Percentiles rank a stretch among this genome's conserved stretches.
These are phyloP conservation scores for Trypoxylus dichotomus DNA, from an alignment of 1,140 invertebrate genomes.

Conservation along the genomic window DNA sequence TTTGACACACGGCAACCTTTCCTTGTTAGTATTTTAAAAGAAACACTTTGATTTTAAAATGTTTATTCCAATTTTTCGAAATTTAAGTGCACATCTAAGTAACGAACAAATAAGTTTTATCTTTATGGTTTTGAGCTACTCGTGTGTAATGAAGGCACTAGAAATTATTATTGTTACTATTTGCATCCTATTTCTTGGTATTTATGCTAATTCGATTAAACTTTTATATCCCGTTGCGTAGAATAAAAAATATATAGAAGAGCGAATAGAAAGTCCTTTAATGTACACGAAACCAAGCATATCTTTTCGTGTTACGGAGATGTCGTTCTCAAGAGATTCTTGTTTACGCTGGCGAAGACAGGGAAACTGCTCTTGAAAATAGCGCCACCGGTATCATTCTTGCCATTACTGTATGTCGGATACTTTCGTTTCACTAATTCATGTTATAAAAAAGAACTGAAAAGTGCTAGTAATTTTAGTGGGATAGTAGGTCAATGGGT, in stretches of 20 bases:
- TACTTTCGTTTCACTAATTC: constrained; percentile 14
- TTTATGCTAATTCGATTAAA: too few species aligned
- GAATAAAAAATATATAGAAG: not conserved
- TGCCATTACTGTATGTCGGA: not conserved
- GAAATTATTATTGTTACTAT: too few species aligned
- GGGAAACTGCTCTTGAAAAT: constrained; percentile 21
- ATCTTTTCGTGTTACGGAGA: not conserved
- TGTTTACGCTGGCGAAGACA: not conserved
- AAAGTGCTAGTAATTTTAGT: constrained; percentile 25
- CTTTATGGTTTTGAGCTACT: too few species aligned
- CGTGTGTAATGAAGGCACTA: too few species aligned
- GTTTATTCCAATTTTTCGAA: too few species aligned
- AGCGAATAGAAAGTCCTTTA: not conserved
- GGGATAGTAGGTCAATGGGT: constrained; percentile 1
- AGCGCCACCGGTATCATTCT: constrained; percentile 7
- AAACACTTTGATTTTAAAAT: too few species aligned
- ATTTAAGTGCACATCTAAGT: too few species aligned
- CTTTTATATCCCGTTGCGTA: not conserved
- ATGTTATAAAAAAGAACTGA: not conserved
- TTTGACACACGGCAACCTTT: too few species aligned
- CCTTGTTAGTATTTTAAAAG: too few species aligned
- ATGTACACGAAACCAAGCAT: not conserved
- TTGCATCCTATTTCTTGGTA: too few species aligned
- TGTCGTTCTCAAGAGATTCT: not conserved
- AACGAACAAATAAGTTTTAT: too few species aligned